phyloP scores from a whole-genome alignment of 1,140 invertebrate species.

The Pemphigus obesinymphae region DNA sequence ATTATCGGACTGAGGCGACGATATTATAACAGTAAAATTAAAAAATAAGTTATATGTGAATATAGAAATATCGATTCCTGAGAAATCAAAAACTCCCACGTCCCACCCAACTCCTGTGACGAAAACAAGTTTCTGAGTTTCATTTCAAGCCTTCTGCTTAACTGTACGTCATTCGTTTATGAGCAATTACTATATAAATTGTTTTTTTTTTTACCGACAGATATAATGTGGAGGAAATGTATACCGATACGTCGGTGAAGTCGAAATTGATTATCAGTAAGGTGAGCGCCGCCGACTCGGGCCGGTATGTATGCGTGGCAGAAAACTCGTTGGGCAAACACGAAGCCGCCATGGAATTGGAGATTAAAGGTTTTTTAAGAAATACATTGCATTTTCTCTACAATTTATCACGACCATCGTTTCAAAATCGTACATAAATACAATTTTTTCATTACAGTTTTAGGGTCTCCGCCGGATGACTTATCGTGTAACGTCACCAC shows the following conservation, averaged over 20 bases:
- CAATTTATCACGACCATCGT: background rate
- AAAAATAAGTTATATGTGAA: too few species aligned
- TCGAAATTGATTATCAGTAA: conserved; percentile 61
- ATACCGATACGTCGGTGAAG: conserved; percentile 53
- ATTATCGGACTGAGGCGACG: too few species aligned
- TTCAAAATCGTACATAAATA: too few species aligned
- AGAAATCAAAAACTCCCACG: too few species aligned
- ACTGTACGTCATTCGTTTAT: too few species aligned
- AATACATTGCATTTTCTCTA: background rate
- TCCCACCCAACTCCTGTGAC: too few species aligned
- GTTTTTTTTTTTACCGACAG: conserved; percentile 42
- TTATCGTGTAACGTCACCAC: conserved; percentile 50
- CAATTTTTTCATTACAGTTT: background rate
- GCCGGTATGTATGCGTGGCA: conserved; percentile 65
- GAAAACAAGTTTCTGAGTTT: too few species aligned
- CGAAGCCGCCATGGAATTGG: conserved; percentile 60
- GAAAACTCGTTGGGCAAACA: conserved; percentile 66
- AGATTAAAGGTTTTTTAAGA: conserved; percentile 68
- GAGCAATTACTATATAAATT: too few species aligned
- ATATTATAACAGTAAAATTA: too few species aligned
- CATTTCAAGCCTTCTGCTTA: too few species aligned
- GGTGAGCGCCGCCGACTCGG: conserved; percentile 60
- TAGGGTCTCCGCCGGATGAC: conserved; percentile 49
- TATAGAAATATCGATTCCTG: too few species aligned
- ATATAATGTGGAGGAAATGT: conserved; percentile 55